Evolutionary conservation across 2,113 vertebrate genomes (phyloP).

Genomic region (Anhinga anhinga): DNA sequence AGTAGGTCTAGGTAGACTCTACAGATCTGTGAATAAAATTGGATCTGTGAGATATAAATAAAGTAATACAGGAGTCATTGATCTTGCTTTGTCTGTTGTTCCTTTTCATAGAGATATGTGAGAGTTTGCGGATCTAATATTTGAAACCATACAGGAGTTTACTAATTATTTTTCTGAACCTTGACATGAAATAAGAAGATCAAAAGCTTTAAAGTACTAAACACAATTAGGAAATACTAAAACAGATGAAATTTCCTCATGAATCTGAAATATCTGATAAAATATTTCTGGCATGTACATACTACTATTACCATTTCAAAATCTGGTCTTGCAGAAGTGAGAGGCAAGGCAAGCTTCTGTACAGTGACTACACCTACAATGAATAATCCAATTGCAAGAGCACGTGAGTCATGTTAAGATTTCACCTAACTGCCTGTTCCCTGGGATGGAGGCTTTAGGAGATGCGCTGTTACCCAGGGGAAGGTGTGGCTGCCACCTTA

Average conservation of each 20-base stretch:
- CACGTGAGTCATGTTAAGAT: constrained; percentile 29
- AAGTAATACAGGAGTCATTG: neutral
- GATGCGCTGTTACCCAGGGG: neutral
- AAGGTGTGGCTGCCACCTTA: neutral
- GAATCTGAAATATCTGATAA: constrained; percentile 52
- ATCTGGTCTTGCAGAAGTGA: constrained; percentile 46
- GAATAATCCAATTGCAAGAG: constrained; percentile 54
- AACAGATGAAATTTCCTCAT: constrained; percentile 9
- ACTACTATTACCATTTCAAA: constrained; percentile 45
- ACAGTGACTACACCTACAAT: constrained; percentile 17
- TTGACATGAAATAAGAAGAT: neutral
- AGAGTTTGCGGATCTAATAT: neutral
- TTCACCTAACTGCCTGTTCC: neutral
- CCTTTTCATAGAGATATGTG: neutral
- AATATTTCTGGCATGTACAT: constrained; percentile 37
- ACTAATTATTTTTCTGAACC: neutral
- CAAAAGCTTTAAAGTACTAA: neutral
- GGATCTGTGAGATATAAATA: neutral
- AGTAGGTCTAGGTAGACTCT: neutral
- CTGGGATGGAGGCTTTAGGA: neutral
- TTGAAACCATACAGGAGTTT: neutral
- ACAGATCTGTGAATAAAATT: neutral
- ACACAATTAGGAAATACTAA: constrained; percentile 2
- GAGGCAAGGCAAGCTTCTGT: constrained; percentile 30
- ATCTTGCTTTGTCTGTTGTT: neutral